Evolutionary conservation across 2,797 vertebrate genomes (phyloP).

Genomic region (Ciconia nigra): DNA sequence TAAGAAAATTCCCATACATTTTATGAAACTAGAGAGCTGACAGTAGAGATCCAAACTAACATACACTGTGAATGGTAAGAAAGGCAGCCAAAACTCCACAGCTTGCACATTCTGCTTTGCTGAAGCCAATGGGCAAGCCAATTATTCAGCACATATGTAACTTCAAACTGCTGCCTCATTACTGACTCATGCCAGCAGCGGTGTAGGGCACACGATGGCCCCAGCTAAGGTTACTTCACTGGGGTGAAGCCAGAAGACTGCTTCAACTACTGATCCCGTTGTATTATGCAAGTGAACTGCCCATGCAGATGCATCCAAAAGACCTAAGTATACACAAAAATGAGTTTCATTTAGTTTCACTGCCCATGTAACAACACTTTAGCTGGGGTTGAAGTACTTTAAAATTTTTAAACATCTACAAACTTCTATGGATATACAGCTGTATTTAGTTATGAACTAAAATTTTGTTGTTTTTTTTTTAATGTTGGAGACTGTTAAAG

Average conservation of each 20-base stretch:
- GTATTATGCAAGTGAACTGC: accelerated
- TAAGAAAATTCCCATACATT: neutral
- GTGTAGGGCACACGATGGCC: accelerated
- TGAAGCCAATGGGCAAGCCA: neutral
- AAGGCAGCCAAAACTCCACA: neutral
- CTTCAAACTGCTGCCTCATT: neutral
- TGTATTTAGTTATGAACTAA: neutral
- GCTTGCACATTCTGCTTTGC: neutral
- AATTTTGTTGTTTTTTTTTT: neutral
- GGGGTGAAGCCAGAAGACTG: neutral
- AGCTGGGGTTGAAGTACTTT: neutral
- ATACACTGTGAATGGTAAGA: neutral
- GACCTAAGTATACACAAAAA: neutral
- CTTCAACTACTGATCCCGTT: neutral
- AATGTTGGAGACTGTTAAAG: neutral
- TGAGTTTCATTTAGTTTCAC: neutral
- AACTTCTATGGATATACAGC: neutral
- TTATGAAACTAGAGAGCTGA: neutral
- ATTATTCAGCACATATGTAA: neutral
- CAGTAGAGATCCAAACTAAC: neutral
- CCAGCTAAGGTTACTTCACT: neutral
- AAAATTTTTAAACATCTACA: neutral
- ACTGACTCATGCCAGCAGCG: neutral
- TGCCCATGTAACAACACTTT: accelerated
- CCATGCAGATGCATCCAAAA: neutral